Percentiles rank a stretch among this genome's conserved stretches.
Evolutionary conservation across 2,797 vertebrate genomes (phyloP).

Genomic region (Syndactyla subalaris): DNA sequence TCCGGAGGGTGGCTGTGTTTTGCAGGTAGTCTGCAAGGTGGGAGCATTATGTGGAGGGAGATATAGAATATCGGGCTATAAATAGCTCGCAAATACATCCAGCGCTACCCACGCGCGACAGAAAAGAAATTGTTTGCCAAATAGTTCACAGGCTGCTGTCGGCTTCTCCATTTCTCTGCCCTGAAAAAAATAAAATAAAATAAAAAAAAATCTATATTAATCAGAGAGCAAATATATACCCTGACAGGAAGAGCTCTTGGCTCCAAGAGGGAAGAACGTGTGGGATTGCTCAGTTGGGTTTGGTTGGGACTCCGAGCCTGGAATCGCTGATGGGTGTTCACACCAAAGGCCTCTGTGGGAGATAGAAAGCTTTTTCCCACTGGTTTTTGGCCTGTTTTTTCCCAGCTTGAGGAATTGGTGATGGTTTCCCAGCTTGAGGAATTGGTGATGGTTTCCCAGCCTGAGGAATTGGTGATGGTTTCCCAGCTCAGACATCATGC

Average conservation of each 20-base stretch:
- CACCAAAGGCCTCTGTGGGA: not conserved
- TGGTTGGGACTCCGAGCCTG: not conserved
- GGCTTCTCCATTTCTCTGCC: not conserved
- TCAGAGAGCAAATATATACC: not conserved
- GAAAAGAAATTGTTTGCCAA: conserved; percentile 9
- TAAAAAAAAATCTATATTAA: not conserved
- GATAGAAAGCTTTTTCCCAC: not conserved
- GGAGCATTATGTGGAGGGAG: not conserved
- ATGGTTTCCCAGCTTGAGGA: not conserved
- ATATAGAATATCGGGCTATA: not conserved
- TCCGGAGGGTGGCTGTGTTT: not conserved
- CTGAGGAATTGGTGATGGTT: not conserved
- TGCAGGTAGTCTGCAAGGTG: conserved; percentile 25
- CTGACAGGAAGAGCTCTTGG: not conserved
- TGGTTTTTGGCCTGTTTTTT: not conserved
- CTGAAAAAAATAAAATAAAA: not conserved
- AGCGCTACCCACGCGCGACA: not conserved
- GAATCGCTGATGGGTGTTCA: not conserved
- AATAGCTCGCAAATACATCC: not conserved
- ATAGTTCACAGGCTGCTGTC: not conserved
- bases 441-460: not conserved
- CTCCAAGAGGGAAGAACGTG: not conserved
- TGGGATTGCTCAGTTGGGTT: not conserved
- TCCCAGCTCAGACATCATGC: accelerated
- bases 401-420: not conserved